phyloP scores from a whole-genome alignment of 2,797 vertebrate species.

The Mormyrops attenuatus region DNA sequence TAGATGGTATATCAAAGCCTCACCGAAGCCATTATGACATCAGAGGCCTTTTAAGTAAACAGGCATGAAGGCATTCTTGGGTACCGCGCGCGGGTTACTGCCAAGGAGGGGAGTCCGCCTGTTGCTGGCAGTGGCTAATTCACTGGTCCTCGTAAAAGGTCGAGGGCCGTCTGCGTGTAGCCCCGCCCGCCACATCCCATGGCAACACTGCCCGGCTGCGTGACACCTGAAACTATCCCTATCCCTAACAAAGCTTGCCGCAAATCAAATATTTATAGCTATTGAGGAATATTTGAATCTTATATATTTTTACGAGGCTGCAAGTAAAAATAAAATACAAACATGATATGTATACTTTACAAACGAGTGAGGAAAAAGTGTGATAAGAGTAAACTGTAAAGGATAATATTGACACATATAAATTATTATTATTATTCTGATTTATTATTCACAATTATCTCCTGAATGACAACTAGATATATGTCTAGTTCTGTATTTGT shows the following conservation, averaged over 20 bases:
- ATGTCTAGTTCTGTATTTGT: not conserved
- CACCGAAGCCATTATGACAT: conserved; percentile 63
- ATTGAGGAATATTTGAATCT: not conserved
- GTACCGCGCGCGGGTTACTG: conserved; percentile 50
- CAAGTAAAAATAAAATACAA: conserved; percentile 1
- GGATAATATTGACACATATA: not conserved
- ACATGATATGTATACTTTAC: not conserved
- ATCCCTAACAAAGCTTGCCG: not conserved
- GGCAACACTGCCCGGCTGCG: not conserved
- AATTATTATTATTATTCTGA: not conserved
- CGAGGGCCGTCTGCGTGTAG: conserved; percentile 31
- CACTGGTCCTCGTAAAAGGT: conserved; percentile 17
- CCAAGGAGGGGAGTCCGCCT: conserved; percentile 50
- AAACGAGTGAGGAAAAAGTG: not conserved
- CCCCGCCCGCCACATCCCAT: not conserved
- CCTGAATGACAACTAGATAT: not conserved
- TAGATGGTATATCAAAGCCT: conserved; percentile 62
- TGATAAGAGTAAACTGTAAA: not conserved
- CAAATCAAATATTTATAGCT: conserved; percentile 20
- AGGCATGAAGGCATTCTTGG: conserved; percentile 64
- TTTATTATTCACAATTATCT: not conserved
- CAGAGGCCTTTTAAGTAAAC: conserved; percentile 71
- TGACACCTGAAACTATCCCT: not conserved
- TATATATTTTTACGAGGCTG: not conserved
- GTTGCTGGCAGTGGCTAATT: conserved; percentile 41